Percentiles rank a stretch among this genome's conserved stretches.
These are phyloP conservation scores for Amphiprion ocellaris DNA, from an alignment of 2,113 vertebrate genomes.

Conservation along the genomic window DNA sequence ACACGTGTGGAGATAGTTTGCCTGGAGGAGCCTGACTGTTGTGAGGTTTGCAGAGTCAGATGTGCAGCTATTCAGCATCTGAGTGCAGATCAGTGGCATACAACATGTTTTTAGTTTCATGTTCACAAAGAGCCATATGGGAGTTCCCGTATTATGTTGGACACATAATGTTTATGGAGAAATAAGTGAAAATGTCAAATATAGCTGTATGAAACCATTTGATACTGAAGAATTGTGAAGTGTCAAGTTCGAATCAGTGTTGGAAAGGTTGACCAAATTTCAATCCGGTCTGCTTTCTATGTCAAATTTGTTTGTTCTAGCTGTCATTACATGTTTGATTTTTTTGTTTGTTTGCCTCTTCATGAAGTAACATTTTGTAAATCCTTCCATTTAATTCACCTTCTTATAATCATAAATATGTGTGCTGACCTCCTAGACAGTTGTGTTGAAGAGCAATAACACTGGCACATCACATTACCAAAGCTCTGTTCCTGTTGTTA, in stretches of 20 bases:
- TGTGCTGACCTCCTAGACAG: constrained; percentile 30
- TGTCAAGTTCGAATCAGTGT: constrained; percentile 19
- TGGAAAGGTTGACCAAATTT: constrained; percentile 27
- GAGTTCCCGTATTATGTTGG: constrained; percentile 14
- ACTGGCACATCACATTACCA: constrained; percentile 33
- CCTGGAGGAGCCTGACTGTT: constrained; percentile 31
- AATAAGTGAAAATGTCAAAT: constrained; percentile 33
- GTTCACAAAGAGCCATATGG: constrained; percentile 42
- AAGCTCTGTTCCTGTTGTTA: constrained; percentile 55
- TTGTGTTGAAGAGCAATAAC: constrained; percentile 48
- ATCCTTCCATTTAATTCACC: constrained; percentile 62
- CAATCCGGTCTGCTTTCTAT: constrained; percentile 38
- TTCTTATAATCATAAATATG: constrained; percentile 41
- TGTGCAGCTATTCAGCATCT: constrained; percentile 25
- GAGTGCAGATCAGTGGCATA: constrained; percentile 20
- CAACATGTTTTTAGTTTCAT: constrained; percentile 36
- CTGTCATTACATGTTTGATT: constrained; percentile 57
- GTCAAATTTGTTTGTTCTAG: constrained; percentile 37
- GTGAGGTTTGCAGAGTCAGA: constrained; percentile 24
- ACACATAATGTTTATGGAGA: constrained; percentile 43
- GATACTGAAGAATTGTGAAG: constrained; percentile 39
- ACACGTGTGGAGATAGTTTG: constrained; percentile 34
- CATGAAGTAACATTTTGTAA: constrained; percentile 64
- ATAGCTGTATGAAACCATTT: constrained; percentile 30
- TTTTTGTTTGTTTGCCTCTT: constrained; percentile 53